Evolutionary conservation across 2,797 vertebrate genomes (phyloP).

Genomic region (Scomberomorus guttatus): DNA sequence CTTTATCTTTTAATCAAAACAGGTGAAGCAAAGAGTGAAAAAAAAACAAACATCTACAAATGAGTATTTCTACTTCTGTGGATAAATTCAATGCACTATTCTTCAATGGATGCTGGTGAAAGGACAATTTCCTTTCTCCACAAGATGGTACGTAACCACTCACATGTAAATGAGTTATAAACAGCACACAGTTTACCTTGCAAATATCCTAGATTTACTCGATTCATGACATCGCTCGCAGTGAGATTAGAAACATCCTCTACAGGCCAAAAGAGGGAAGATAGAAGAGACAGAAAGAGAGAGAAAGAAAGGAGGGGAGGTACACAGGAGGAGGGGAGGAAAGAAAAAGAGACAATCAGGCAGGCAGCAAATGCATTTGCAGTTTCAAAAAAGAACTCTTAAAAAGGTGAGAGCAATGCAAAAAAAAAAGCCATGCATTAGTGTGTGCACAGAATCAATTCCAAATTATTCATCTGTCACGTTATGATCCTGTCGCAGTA

Average conservation of each 20-base stretch:
- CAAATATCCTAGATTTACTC: slow-evolving; percentile 99
- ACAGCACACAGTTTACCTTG: slow-evolving; percentile 92
- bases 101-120: slow-evolving; percentile 71
- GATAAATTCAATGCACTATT: slow-evolving; percentile 32
- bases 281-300: slow-evolving; percentile 78
- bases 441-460: slow-evolving; percentile 72
- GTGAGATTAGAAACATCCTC: slow-evolving; percentile 99
- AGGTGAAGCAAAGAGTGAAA: slow-evolving; percentile 4
- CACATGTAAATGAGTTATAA: slow-evolving; percentile 60
- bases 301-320: slow-evolving; percentile 63
- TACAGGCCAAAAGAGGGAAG: slow-evolving; percentile 88
- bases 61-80: slow-evolving; percentile 16
- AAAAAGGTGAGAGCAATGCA: slow-evolving; percentile 65
- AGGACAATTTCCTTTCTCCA: slow-evolving; percentile 69
- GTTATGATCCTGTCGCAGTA: slow-evolving; percentile 39
- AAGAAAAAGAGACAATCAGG: slow-evolving; percentile 86
- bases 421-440: slow-evolving; percentile 68
- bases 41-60: slow-evolving; percentile 17
- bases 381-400: slow-evolving; percentile 50
- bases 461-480: slow-evolving; percentile 60
- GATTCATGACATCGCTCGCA: slow-evolving; percentile 99
- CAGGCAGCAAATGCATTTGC: slow-evolving; percentile 83
- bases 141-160: slow-evolving; percentile 52
- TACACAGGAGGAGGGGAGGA: slow-evolving; percentile 48
- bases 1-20: neutral